A percentile compares a stretch with the other conserved stretches of the same genome.
Conservation (phyloP, 2,113 vertebrate species). For the Elachura formosa region DNA sequence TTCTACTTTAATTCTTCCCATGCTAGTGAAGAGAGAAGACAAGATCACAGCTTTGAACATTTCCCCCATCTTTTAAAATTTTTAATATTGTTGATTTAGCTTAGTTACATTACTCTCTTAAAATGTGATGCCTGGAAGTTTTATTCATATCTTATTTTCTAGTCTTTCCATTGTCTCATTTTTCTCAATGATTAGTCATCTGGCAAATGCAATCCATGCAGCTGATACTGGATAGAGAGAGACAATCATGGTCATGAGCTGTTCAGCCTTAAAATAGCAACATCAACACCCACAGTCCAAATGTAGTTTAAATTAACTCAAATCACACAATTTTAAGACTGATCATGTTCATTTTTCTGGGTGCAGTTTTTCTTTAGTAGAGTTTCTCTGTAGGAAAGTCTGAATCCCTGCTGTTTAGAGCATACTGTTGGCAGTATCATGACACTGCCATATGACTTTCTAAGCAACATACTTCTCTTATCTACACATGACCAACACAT, state of each 20-base stretch:
- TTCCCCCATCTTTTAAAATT: no score
- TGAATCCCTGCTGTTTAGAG: background rate
- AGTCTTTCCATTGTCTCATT: background rate
- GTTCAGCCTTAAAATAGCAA: constrained; percentile 1
- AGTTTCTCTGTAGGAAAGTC: background rate
- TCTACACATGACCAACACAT: background rate
- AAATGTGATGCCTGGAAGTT: background rate
- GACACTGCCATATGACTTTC: background rate
- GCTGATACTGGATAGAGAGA: background rate
- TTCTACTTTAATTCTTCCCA: background rate
- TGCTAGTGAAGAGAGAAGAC: background rate
- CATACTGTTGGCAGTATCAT: background rate
- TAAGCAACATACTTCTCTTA: background rate
- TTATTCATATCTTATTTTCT: background rate
- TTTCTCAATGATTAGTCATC: constrained; percentile 18
- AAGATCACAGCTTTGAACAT: background rate
- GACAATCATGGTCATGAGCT: background rate
- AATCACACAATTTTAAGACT: background rate
- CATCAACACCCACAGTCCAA: background rate
- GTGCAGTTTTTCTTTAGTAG: background rate
- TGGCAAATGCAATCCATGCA: background rate
- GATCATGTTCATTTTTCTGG: background rate
- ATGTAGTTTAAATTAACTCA: background rate
- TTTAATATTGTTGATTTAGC: background rate
- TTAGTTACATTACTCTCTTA: background rate